Percentiles rank a stretch among this genome's conserved stretches.
Conservation (phyloP, 2,888 invertebrate genomes). For the Apodemia duryi region DNA sequence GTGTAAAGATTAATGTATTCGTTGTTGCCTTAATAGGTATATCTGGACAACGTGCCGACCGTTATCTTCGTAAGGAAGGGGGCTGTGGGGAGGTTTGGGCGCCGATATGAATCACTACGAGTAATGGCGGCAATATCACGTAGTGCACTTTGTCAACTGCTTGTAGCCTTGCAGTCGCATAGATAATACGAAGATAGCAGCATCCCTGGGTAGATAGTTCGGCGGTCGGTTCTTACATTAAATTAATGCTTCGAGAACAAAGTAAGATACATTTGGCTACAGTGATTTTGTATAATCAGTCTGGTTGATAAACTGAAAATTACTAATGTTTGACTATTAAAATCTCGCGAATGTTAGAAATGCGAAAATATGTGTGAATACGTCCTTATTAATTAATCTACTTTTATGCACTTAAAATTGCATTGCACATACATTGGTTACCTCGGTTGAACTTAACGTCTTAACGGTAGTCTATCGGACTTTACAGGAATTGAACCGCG, state of each 20-base stretch:
- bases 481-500: too few species aligned
- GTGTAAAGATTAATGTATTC: background rate
- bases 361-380: background rate
- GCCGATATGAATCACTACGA: conserved; percentile 75
- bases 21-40: conserved; percentile 49
- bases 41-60: conserved; percentile 49
- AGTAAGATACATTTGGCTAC: conserved; percentile 14
- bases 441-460: too few species aligned
- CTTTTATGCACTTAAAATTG: too few species aligned
- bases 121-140: conserved; percentile 79
- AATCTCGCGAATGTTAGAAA: background rate
- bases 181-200: conserved; percentile 69
- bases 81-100: conserved; percentile 44
- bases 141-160: conserved; percentile 79
- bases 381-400: too few species aligned
- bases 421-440: too few species aligned
- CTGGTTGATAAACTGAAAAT: background rate
- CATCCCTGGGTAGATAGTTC: conserved; percentile 52
- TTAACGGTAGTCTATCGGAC: too few species aligned
- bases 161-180: conserved; percentile 72
- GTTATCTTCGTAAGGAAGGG: conserved; percentile 57
- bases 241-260: conserved; percentile 43
- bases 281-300: background rate
- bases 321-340: background rate
- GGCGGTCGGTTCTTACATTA: conserved; percentile 37